Base-by-base conservation (phyloP, 2,888 invertebrate genomes). In the Argyresthia goedartella region DNA sequence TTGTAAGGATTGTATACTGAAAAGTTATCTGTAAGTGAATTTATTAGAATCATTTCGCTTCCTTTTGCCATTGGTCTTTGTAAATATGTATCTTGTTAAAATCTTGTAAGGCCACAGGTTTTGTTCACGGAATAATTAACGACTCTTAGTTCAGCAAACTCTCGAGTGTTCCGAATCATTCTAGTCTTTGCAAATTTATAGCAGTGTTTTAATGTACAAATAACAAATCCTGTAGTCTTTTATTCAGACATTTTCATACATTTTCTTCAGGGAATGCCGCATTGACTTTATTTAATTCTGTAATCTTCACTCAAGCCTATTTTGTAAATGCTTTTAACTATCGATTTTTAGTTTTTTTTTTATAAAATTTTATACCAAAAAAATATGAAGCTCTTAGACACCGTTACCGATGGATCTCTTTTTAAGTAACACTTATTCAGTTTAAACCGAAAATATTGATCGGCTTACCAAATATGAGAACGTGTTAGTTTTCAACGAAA, bases 371-470 rank as follows among this genome's bases (percentile, higher is more conserved):
- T 81, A 84, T 84, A 84, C 82, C 85, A 82, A 85, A 85, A 82
- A 73, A 79, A 57, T 68, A 80, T 71, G 78, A 81, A 73, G 81
- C 81, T 82, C 76, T 77, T 79, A 74, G 71, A 78, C 67, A 72
- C 80, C 71, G 85, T 85, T 86, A 86, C 84, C 85, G 85, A 84
- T 81, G 82, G 85, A 86, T 86, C 85, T 86, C 85, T 79, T 72
- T 73, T 51, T 45, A 39, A 61, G 62, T 66, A 72, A 78, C 76
- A 72, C 68, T 36, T 48, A 35, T 48, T 35, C 48, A 48, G 48
- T 48, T 48, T 39, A 14, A 46, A 48, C 36, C 13, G 48, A 36
- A 48, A 35, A 34, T 48, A 36, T 36, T 36, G 71, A 67, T 71
- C 65, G 71, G 73, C 71, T 75, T 72, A 82, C 81, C 84, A 80